These are phyloP conservation scores for Hyposoter didymator DNA, from an alignment of 2,888 invertebrate genomes.

Conservation along the genomic window DNA sequence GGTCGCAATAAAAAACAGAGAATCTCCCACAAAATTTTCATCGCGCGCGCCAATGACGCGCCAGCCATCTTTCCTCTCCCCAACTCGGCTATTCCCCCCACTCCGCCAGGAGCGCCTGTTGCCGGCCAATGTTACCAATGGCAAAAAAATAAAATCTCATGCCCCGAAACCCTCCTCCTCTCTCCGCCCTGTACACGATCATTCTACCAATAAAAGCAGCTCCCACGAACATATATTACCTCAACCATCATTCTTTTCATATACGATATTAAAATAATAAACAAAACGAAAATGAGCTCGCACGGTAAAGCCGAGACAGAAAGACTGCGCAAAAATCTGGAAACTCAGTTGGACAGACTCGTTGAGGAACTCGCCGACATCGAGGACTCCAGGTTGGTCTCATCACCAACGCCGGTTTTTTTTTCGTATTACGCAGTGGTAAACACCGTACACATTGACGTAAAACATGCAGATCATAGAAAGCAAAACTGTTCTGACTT, in stretches of 20 bases:
- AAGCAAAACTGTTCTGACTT: not conserved
- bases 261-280: not conserved
- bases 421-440: not conserved
- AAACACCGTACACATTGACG: slow-evolving; percentile 11
- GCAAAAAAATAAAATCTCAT: not conserved
- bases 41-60: slow-evolving; percentile 39
- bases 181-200: not conserved
- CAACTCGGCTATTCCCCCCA: slow-evolving; percentile 53
- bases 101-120: slow-evolving; percentile 51
- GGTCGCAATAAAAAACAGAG: not conserved
- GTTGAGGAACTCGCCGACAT: slow-evolving; percentile 89
- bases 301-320: slow-evolving; percentile 87
- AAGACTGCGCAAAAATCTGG: slow-evolving; percentile 87
- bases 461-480: not conserved
- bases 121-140: slow-evolving; percentile 61
- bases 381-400: slow-evolving; percentile 88
- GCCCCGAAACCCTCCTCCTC: not conserved
- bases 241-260: not conserved
- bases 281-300: slow-evolving; percentile 83
- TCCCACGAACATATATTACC: not conserved
- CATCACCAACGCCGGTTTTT: slow-evolving; percentile 7
- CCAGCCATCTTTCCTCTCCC: slow-evolving; percentile 46
- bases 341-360: slow-evolving; percentile 88
- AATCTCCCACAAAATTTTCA: slow-evolving; percentile 54
- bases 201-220: slow-evolving; percentile 14